Evolutionary conservation across 2,797 vertebrate species (phyloP).

Genomic region (Numenius phaeopus): DNA sequence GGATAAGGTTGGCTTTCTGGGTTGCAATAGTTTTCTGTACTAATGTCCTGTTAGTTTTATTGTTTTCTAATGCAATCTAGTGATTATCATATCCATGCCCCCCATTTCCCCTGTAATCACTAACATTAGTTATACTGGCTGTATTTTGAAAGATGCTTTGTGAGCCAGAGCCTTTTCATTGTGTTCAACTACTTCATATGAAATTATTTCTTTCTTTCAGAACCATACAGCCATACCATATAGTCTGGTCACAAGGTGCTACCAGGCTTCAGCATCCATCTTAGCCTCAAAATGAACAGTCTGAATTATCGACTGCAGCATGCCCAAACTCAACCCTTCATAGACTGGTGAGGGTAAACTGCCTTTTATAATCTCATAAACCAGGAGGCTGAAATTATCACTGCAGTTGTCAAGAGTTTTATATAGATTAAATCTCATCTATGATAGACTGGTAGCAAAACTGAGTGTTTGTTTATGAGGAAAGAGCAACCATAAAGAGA

Average conservation of each 20-base stretch:
- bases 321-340: constrained; percentile 4
- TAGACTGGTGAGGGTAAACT: constrained; percentile 19
- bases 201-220: neutral
- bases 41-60: neutral
- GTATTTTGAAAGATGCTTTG: neutral
- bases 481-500: constrained; percentile 15
- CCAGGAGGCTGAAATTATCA: constrained; percentile 47
- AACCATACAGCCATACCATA: neutral
- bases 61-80: neutral
- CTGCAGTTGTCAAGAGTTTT: constrained; percentile 45
- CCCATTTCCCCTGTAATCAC: neutral
- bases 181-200: neutral
- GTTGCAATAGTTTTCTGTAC: neutral
- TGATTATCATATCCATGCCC: neutral
- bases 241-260: neutral
- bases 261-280: neutral
- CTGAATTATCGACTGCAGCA: constrained; percentile 6
- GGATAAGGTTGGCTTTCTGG: neutral
- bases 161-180: neutral
- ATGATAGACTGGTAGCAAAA: constrained; percentile 9
- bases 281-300: neutral
- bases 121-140: neutral
- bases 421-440: constrained; percentile 42
- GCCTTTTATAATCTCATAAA: constrained; percentile 54
- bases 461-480: constrained; percentile 43